Evolutionary conservation across 2,888 invertebrate genomes (phyloP).

Genomic region (Empis livida): DNA sequence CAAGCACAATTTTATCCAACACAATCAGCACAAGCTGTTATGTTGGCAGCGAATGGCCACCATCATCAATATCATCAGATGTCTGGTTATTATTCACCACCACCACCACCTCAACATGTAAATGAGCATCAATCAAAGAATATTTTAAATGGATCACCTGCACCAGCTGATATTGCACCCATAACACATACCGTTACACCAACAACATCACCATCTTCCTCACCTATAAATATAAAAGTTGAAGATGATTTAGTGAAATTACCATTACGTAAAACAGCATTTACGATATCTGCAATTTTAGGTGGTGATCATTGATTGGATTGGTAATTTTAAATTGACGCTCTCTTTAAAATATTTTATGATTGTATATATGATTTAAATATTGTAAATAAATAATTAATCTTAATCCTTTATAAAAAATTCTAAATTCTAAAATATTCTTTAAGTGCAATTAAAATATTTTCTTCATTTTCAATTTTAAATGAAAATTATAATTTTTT

Average conservation of each 20-base stretch:
- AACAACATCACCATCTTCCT: conserved; percentile 1
- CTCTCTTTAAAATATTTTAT: no score
- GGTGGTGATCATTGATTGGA: conserved; percentile 16
- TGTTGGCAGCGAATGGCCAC: not conserved
- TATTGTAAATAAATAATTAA: no score
- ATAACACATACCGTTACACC: not conserved
- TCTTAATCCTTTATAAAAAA: no score
- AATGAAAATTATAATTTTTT: no score
- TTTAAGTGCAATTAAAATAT: no score
- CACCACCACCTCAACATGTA: not conserved
- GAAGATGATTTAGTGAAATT: conserved; percentile 11
- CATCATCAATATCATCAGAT: conserved; percentile 7
- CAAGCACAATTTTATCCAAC: conserved; percentile 2
- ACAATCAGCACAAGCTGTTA: not conserved
- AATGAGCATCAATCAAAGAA: not conserved
- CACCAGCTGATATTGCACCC: conserved; percentile 7
- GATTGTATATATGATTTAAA: no score
- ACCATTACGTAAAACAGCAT: conserved; percentile 22
- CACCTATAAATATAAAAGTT: not conserved
- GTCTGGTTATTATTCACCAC: conserved; percentile 5
- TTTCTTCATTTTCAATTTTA: no score
- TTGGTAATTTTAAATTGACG: no score
- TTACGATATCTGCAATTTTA: conserved; percentile 35
- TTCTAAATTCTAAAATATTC: no score
- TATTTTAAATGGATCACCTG: conserved; percentile 3